Evolutionary conservation across 2,113 vertebrate genomes (phyloP).

Genomic region (Albula glossodonta): DNA sequence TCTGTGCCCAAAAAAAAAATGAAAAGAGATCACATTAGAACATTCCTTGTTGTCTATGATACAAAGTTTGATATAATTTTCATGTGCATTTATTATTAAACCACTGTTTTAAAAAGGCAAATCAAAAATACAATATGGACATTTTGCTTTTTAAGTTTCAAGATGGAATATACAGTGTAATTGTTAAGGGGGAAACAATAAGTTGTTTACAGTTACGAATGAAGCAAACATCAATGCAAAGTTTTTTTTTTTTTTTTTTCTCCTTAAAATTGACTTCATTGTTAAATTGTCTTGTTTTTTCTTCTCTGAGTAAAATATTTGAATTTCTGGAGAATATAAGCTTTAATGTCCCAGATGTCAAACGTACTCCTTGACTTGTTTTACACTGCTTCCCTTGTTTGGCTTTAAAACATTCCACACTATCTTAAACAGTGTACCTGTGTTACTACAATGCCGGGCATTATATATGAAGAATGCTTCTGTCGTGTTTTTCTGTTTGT

Average conservation of each 20-base stretch:
- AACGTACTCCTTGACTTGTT: not conserved
- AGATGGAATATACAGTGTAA: not conserved
- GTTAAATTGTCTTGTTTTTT: not conserved
- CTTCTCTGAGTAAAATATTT: not conserved
- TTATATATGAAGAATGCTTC: constrained; percentile 3
- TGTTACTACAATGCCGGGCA: not conserved
- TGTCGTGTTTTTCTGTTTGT: not conserved
- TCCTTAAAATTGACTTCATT: not conserved
- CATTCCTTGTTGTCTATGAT: not conserved
- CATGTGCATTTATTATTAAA: not conserved
- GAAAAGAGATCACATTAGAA: not conserved
- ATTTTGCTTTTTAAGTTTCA: not conserved
- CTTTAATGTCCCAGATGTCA: not conserved
- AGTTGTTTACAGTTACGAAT: constrained; percentile 11
- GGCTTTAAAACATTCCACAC: not conserved
- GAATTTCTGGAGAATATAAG: constrained; percentile 1
- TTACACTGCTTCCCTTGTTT: not conserved
- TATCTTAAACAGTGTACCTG: not conserved
- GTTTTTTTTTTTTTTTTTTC: not conserved
- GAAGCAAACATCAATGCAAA: constrained; percentile 11
- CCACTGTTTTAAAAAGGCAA: not conserved
- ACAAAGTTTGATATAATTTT: not conserved
- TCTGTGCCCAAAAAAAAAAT: not conserved
- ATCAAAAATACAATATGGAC: not conserved
- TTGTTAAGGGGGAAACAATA: not conserved